Conservation (phyloP, 2,888 invertebrate genomes). For the Crepidodera aurea region DNA sequence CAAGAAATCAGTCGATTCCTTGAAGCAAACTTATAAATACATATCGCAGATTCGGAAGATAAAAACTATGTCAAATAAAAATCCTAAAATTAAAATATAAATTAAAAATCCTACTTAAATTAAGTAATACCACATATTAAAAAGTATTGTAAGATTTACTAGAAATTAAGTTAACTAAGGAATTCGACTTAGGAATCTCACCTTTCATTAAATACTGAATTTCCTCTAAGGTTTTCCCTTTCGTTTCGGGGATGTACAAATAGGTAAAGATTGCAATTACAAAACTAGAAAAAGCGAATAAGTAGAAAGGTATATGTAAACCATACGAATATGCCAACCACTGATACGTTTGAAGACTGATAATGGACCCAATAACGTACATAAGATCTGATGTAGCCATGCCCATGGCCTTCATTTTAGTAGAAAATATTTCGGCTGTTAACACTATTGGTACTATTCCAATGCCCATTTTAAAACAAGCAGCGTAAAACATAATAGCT, state of each 20-base stretch:
- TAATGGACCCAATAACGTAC: constrained; percentile 54
- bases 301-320: constrained; percentile 55
- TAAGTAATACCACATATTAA: not conserved
- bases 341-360: constrained; percentile 55
- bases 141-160: constrained; percentile 19
- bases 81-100: not conserved
- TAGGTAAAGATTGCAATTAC: constrained; percentile 39
- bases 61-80: too few species aligned
- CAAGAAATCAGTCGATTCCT: too few species aligned
- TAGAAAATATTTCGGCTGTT: constrained; percentile 58
- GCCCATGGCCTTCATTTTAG: constrained; percentile 59
- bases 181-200: not conserved
- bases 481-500: constrained; percentile 57
- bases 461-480: constrained; percentile 56
- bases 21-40: too few species aligned
- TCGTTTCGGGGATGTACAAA: constrained; percentile 71
- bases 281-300: constrained; percentile 49
- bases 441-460: constrained; percentile 59
- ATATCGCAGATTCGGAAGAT: too few species aligned
- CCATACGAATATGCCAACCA: constrained; percentile 50
- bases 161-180: constrained; percentile 2
- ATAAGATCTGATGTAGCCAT: constrained; percentile 57
- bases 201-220: constrained; percentile 62
- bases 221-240: constrained; percentile 72
- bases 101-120: not conserved